Evolutionary conservation across 2,113 vertebrate genomes (phyloP), one percentile per base, ranked within the genome.

Genomic region (Hippopotamus amphibius): DNA sequence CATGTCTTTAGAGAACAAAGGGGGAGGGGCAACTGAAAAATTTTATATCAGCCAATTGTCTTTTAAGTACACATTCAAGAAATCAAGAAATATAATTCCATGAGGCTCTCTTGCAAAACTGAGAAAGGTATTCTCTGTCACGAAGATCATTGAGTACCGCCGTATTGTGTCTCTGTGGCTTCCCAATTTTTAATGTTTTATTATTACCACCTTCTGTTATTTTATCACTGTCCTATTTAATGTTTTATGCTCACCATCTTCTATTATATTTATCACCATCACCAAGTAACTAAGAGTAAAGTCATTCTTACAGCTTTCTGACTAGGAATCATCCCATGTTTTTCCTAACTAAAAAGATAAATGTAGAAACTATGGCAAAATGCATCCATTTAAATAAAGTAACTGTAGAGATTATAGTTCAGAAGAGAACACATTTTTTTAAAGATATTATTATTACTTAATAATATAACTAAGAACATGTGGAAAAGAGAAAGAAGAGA

Each of bases 151-250:
- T 77, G 59, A 43, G 88, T 57, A 69, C 15, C 26, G 71, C 81
- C 26, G 69, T 61, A 76, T 50, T 61, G 41, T 79, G 26, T 86
- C 19, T 79, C 7, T 43, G 50, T 69, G 63, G 33, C 19, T 79
- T 95, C 53, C 11, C 43, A 61, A n/a, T 69, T 79, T 83, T 95
- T 79, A 90, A 53, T 91, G 14, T 71, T 79, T 85, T 61, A 50
- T 59, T 76, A 71, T 79, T 71, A 61, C 41, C 0, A 21, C 5
- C 14, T 91, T 91, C n/a, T 85, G 77, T 68, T 79, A 53, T 63
- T 83, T 83, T 37, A 37, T 37, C 37, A 77, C 68, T 37, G 37
- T 37, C 2, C 37, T 37, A 37, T 37, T 37, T 37, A 37, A 37
- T 37, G 37, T 37, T 37, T 37, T 37, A 48, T 66, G 74, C 81